phyloP scores from a whole-genome alignment of 2,797 vertebrate species.

The Gymnothorax reevesii region DNA sequence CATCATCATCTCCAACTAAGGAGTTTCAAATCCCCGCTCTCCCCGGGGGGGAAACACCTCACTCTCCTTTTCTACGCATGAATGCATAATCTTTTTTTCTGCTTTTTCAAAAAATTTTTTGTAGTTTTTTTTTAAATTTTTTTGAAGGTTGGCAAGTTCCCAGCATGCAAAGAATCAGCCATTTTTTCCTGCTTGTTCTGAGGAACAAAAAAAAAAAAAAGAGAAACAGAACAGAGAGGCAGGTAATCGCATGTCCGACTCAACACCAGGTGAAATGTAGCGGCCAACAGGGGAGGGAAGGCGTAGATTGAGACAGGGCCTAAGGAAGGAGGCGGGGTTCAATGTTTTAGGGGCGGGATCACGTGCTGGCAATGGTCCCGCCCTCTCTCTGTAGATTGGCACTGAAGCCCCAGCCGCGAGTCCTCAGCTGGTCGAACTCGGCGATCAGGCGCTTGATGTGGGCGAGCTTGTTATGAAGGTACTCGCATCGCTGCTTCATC shows the following conservation, averaged over 20 bases:
- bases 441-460: constrained; percentile 88
- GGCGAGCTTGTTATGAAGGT: constrained; percentile 90
- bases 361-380: constrained; percentile 32
- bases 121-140: constrained; percentile 50
- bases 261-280: not conserved
- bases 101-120: constrained; percentile 69
- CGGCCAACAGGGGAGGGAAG: constrained; percentile 40
- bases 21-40: constrained; percentile 50
- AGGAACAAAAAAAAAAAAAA: constrained; percentile 50
- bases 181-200: not conserved
- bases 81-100: constrained; percentile 60
- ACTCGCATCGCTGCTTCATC: constrained; percentile 86
- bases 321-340: constrained; percentile 48
- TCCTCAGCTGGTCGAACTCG: constrained; percentile 85
- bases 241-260: constrained; percentile 12
- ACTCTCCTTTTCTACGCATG: constrained; percentile 58
- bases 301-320: constrained; percentile 45
- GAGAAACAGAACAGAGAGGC: constrained; percentile 41
- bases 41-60: constrained; percentile 57
- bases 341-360: constrained; percentile 47
- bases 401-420: constrained; percentile 73
- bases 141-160: constrained; percentile 42
- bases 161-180: constrained; percentile 60
- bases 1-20: constrained; percentile 56
- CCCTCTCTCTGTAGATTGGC: constrained; percentile 30